Percentiles rank a stretch among this genome's conserved stretches.
Evolutionary conservation across 2,113 vertebrate species (phyloP).

Genomic region (Probosciger aterrimus): DNA sequence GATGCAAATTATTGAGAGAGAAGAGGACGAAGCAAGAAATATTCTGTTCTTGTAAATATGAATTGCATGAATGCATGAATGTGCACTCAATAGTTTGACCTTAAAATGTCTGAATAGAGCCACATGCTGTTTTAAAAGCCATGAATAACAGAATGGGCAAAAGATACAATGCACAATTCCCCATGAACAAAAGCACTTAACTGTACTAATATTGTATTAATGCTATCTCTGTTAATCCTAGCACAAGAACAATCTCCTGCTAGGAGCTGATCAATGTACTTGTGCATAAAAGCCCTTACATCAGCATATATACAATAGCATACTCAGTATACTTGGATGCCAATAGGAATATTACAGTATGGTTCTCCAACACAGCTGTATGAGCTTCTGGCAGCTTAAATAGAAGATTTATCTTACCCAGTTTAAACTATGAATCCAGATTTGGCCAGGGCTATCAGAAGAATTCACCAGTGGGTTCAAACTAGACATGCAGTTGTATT

Average conservation of each 20-base stretch:
- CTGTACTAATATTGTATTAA: not conserved
- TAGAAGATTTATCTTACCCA: not conserved
- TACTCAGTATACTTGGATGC: not conserved
- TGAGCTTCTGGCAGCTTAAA: not conserved
- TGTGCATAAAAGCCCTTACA: not conserved
- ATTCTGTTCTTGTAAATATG: not conserved
- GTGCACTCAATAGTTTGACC: not conserved
- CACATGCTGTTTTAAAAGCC: not conserved
- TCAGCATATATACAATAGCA: not conserved
- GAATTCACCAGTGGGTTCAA: not conserved
- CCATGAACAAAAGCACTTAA: not conserved
- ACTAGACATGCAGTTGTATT: not conserved
- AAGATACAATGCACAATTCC: not conserved
- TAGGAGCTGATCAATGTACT: not conserved
- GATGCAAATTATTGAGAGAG: not conserved
- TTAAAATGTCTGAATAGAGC: not conserved
- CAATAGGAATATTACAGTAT: not conserved
- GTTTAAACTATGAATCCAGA: not conserved
- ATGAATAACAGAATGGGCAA: not conserved
- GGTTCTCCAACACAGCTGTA: conserved; percentile 7
- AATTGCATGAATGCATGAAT: not conserved
- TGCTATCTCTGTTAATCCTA: not conserved
- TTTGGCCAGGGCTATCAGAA: not conserved
- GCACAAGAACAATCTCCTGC: not conserved
- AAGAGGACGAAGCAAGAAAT: not conserved